Evolutionary conservation across 2,888 invertebrate species (phyloP), one percentile per base, ranked within the genome.

Genomic region (Cephus runcator): DNA sequence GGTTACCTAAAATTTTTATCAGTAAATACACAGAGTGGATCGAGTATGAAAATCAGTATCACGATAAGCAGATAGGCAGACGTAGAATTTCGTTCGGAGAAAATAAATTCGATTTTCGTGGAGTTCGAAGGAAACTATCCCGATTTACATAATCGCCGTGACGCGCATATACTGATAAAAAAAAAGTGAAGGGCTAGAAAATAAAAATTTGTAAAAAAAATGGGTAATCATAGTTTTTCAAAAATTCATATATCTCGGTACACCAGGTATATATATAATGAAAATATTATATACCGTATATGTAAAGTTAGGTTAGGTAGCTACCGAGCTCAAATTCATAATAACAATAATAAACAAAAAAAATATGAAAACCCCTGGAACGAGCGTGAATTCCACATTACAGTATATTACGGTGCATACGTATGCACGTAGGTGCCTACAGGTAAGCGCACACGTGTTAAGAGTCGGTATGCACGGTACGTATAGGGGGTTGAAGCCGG

Each of bases 401-500:
- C 71, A 12, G 12, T 71, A 33, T 71, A 31, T 33, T 34, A 71
- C 4, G 12, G 31, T 23, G 9, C 3, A n/a, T 3, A 31, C 31
- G 12, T 31, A 9, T 33, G 33, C 0, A 30, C 69, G 30, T 71
- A 71, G 33, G 71, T 34, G 71, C 6, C 9, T 56, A 56, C 71
- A 31, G 71, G 71, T 71, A 31, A 34, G 31, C 71, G 33, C 74
- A 34, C 74, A 35, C 74, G 34, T 30, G 35, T 15, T 15, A 71
- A 31, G 71, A 71, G 34, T 30, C 33, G 15, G 15, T 34, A 75
- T 77, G 34, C 76, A 76, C 76, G 31, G 33, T 34, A 23, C 15
- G 34, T 73, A 0, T 15, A 34, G 4, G 35, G 73, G 79, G 82
- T 81, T 81, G 75, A 79, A 83, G 83, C 88, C 87, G 80, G 84